phyloP scores from a whole-genome alignment of 2,797 vertebrate species.

The Babyrousa celebensis region DNA sequence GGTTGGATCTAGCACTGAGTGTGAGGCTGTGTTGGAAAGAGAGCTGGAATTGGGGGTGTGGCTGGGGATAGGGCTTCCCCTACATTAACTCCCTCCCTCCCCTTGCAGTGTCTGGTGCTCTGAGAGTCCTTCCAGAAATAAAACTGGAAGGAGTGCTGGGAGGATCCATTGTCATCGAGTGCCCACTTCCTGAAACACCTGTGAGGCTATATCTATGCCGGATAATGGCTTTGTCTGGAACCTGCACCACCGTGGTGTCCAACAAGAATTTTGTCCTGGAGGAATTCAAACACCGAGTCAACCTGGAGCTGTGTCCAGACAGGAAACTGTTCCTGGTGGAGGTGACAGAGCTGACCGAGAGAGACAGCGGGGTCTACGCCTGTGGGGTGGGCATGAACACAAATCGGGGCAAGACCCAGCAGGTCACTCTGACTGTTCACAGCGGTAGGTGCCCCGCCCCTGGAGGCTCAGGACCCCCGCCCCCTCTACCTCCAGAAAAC shows the following conservation, averaged over 20 bases:
- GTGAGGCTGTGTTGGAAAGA: neutral
- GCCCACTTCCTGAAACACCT: neutral
- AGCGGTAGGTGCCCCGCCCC: slow-evolving; percentile 72
- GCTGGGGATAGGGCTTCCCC: neutral
- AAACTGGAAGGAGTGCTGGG: slow-evolving; percentile 72
- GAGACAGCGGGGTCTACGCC: slow-evolving; percentile 77
- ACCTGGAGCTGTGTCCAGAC: neutral
- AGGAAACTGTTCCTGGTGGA: slow-evolving; percentile 72
- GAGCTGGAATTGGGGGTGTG: too few relatives aligned
- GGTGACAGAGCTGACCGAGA: slow-evolving; percentile 47
- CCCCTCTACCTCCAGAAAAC: neutral
- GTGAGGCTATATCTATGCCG: slow-evolving; percentile 79
- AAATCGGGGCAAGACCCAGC: slow-evolving; percentile 73
- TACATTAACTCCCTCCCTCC: neutral
- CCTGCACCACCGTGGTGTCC: slow-evolving; percentile 78
- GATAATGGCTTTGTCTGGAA: rapidly evolving
- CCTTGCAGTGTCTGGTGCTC: slow-evolving; percentile 62
- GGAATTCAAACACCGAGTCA: slow-evolving; percentile 38
- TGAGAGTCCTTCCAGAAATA: slow-evolving; percentile 65
- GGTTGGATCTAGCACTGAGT: neutral
- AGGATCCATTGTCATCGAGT: slow-evolving; percentile 65
- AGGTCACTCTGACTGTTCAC: slow-evolving; percentile 74
- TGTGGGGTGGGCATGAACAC: slow-evolving; percentile 68
- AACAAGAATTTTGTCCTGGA: neutral
- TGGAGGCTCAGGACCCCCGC: neutral